Percentiles rank a stretch among this genome's conserved stretches.
Conservation (phyloP, 2,888 invertebrate genomes). For the Lomographa bimaculata region DNA sequence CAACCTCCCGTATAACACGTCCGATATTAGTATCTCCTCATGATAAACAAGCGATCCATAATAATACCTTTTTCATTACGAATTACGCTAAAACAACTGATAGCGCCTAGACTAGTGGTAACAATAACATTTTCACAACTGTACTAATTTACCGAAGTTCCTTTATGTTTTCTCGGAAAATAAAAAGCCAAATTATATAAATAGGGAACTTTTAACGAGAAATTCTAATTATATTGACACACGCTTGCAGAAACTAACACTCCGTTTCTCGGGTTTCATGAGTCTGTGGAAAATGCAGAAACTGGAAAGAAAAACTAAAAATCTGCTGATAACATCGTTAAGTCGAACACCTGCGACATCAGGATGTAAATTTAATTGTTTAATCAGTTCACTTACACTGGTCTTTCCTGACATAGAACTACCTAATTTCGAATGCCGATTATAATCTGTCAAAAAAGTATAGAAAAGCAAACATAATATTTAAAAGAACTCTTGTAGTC, state of each 20-base stretch:
- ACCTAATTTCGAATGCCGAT: no score
- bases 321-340: slow-evolving; percentile 13
- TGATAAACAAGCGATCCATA: slow-evolving; percentile 52
- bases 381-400: slow-evolving; percentile 2
- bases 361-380: slow-evolving; percentile 8
- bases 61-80: slow-evolving; percentile 48
- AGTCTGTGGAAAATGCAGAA: slow-evolving; percentile 4
- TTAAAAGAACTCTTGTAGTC: no score
- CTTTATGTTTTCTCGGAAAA: no score
- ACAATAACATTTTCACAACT: slow-evolving; percentile 72
- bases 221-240: no score
- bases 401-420: no score
- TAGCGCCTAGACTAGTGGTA: slow-evolving; percentile 80
- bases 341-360: slow-evolving; percentile 12
- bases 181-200: no score
- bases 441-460: no score
- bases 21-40: slow-evolving; percentile 54
- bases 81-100: slow-evolving; percentile 64
- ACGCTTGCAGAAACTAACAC: no score
- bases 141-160: slow-evolving; percentile 42
- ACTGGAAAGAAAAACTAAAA: slow-evolving; percentile 4
- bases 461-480: no score
- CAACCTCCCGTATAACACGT: slow-evolving; percentile 61
- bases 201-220: no score
- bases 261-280: no score